Evolutionary conservation across 2,797 vertebrate species (phyloP), one percentile per base, ranked within the genome.

Genomic region (Anguilla megastoma): DNA sequence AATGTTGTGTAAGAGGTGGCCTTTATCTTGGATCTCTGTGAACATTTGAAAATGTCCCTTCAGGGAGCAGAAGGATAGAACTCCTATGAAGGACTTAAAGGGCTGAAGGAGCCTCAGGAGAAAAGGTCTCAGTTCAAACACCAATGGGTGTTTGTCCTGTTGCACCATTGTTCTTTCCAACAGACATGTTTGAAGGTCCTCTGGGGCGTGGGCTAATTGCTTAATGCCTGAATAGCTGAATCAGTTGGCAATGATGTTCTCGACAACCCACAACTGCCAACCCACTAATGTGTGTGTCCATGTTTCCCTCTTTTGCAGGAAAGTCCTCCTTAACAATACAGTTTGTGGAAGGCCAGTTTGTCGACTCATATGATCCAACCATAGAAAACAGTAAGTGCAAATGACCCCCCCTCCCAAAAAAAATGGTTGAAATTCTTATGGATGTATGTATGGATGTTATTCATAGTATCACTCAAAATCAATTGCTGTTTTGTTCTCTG

Each of bases 341-440:
- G 95, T 99, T 99, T 94, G 98, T 99, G 91, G 98, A 99, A 96
- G 98, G 98, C 92, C 98, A 99, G 93, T 99, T 99, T 94, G 98
- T 99, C 89, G 98, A 99, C 94, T 99, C 98, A 0, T 99, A 99
- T 87, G 98, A 99, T 94, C 98, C 98, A 87, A 99, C 98, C 94
- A 99, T 99, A 96, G 98, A 99, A 95, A 99, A 99, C 95, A 99
- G 98, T 99, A 95, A 99, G 98, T 99, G 52, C 24, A 58, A 58
- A 58, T 58, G 3, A 66, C 60, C 27, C 27, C 27, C n/a, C 69
- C 69, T 0, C 69, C 27, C 69, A 30, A 24, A 71, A 30, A 71
- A 27, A 69, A 27, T 69, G n/a, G 4, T 27, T 9, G n/a, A 76
- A 36, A 76, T 76, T 41, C 2, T 66, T 66, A 41, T 12, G 10